Conservation (phyloP, 1,140 invertebrate species). For the Condylostylus longicornis region DNA sequence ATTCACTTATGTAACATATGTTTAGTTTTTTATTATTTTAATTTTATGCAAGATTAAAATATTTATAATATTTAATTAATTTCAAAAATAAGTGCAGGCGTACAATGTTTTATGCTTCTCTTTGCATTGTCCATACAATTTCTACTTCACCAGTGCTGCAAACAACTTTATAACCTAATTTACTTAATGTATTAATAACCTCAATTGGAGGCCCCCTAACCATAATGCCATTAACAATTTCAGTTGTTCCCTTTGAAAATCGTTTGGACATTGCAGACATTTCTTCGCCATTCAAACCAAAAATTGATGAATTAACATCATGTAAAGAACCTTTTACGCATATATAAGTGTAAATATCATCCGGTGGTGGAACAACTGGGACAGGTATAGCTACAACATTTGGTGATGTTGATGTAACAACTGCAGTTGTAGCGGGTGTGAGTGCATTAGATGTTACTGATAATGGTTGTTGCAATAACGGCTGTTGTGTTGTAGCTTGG, state of each 20-base stretch:
- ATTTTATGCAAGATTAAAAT: no score
- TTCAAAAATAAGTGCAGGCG: no score
- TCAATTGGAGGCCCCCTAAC: slow-evolving; percentile 47
- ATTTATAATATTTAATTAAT: no score
- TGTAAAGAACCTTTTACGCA: slow-evolving; percentile 63
- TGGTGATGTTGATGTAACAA: slow-evolving; percentile 1
- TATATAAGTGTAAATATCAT: slow-evolving; percentile 46
- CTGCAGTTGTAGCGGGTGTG: slow-evolving; percentile 2
- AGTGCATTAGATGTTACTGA: slow-evolving; percentile 10
- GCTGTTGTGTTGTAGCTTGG: slow-evolving; percentile 11
- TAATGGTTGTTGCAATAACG: slow-evolving; percentile 4
- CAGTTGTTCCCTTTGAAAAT: slow-evolving; percentile 42
- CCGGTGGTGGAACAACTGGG: slow-evolving; percentile 30
- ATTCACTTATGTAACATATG: no score
- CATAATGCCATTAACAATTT: slow-evolving; percentile 51
- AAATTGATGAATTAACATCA: slow-evolving; percentile 51
- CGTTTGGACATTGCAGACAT: slow-evolving; percentile 46
- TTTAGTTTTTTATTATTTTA: no score
- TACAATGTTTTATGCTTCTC: no score
- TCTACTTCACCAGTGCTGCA: slow-evolving; percentile 61
- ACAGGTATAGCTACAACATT: slow-evolving; percentile 30
- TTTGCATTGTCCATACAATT: slow-evolving; percentile 64
- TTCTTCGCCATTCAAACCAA: slow-evolving; percentile 55
- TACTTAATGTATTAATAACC: slow-evolving; percentile 54
- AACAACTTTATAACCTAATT: slow-evolving; percentile 60